Conservation (phyloP, 1,140 invertebrate genomes). For the Hylaeus anthracinus region DNA sequence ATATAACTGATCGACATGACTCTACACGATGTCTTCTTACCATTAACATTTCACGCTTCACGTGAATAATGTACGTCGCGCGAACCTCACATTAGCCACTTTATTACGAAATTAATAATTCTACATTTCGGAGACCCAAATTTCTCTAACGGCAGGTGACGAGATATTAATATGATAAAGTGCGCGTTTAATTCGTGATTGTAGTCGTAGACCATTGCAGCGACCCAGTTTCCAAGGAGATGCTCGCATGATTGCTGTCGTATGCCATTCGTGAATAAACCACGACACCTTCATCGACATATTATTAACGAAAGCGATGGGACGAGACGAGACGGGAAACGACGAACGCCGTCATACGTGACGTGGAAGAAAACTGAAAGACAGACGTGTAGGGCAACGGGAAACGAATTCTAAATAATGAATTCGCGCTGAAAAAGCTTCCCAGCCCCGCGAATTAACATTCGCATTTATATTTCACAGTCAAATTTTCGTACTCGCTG, state of each 20-base stretch:
- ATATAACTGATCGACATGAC: too few relatives aligned
- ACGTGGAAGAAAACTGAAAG: too few relatives aligned
- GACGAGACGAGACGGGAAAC: background rate
- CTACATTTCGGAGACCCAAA: too few relatives aligned
- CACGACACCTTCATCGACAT: background rate
- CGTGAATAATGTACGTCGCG: background rate
- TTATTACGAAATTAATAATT: background rate
- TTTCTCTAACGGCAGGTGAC: background rate
- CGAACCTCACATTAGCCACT: background rate
- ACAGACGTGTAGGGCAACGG: background rate
- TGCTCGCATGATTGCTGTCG: background rate
- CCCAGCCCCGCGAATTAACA: constrained; percentile 30
- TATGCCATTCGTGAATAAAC: background rate
- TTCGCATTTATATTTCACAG: constrained; percentile 31
- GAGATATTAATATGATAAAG: background rate
- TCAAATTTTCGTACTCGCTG: constrained; percentile 23
- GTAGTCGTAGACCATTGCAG: background rate
- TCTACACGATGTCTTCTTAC: too few relatives aligned
- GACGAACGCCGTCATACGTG: background rate
- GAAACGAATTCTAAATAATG: constrained; percentile 35
- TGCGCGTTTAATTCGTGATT: background rate
- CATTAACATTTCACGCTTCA: background rate
- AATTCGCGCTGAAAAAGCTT: constrained; percentile 18
- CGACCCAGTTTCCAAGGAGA: too few relatives aligned
- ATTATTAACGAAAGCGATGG: background rate